A percentile compares a stretch with the other conserved stretches of the same genome.
These are phyloP conservation scores for Amphipoea lucens DNA, from an alignment of 2,888 invertebrate species.

Conservation along the genomic window DNA sequence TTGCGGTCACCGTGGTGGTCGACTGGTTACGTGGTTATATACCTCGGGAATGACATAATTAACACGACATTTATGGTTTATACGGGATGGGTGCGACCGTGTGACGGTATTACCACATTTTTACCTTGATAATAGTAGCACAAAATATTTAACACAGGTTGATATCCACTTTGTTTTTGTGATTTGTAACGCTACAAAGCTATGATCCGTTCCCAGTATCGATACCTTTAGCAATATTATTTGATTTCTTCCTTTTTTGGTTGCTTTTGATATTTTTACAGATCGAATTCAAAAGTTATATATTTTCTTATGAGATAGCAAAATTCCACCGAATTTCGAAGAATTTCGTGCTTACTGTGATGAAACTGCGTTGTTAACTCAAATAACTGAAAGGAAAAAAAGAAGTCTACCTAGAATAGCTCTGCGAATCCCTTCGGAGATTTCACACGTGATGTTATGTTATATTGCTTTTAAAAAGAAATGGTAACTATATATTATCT, in stretches of 20 bases:
- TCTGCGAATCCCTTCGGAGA: not conserved
- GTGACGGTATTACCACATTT: not conserved
- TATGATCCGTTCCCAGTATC: not conserved
- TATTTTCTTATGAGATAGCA: not conserved
- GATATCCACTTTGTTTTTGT: not conserved
- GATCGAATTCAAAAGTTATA: not conserved
- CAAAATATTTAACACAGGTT: not conserved
- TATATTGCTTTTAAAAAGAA: not conserved
- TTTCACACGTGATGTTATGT: not conserved
- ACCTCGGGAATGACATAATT: conserved; percentile 40
- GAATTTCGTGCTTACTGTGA: not conserved
- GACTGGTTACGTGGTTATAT: conserved; percentile 6
- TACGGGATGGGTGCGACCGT: not conserved
- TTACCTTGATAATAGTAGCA: not conserved
- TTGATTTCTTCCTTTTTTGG: not conserved
- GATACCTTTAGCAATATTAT: not conserved
- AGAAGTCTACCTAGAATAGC: not conserved
- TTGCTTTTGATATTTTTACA: not conserved
- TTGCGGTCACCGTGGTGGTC: conserved; percentile 36
- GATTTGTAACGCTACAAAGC: not conserved
- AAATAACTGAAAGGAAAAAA: not conserved
- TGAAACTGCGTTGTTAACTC: not conserved
- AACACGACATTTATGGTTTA: conserved; percentile 53
- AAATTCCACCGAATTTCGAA: not conserved
- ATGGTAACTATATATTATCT: not conserved